Percentiles rank a stretch among this genome's conserved stretches.
phyloP scores from a whole-genome alignment of 2,797 vertebrate genomes.

The Choloepus didactylus region DNA sequence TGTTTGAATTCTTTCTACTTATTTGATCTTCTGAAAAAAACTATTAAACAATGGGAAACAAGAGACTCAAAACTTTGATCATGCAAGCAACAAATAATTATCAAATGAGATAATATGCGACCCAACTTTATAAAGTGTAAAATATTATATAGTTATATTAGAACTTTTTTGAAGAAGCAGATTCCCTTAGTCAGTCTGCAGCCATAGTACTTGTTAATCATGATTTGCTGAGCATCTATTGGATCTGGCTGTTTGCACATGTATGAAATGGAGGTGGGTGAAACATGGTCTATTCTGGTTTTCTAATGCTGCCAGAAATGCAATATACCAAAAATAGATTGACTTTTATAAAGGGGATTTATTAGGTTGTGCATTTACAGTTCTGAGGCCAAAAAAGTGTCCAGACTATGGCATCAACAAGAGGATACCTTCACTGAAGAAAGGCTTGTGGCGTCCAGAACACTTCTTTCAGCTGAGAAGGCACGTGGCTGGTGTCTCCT shows the following conservation, averaged over 20 bases:
- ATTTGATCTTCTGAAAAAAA: conserved; percentile 58
- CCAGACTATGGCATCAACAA: too few relatives aligned
- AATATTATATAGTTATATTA: background rate
- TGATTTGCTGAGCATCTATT: background rate
- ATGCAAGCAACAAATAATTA: background rate
- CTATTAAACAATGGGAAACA: conserved; percentile 24
- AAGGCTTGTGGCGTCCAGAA: too few relatives aligned
- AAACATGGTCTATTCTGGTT: too few relatives aligned
- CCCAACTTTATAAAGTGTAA: background rate
- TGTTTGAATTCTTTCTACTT: conserved; percentile 51
- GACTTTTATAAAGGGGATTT: too few relatives aligned
- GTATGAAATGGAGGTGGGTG: background rate
- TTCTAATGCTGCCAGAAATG: too few relatives aligned
- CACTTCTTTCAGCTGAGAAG: too few relatives aligned
- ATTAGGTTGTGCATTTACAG: too few relatives aligned
- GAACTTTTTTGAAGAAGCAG: conserved; percentile 24
- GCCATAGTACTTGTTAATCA: background rate
- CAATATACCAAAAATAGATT: too few relatives aligned
- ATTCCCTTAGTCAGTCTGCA: background rate
- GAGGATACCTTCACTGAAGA: too few relatives aligned
- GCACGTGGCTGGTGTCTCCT: too few relatives aligned
- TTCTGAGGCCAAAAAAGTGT: too few relatives aligned
- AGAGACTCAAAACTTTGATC: conserved; percentile 20
- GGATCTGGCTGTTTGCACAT: background rate
- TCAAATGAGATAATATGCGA: background rate